phyloP scores from a whole-genome alignment of 2,888 invertebrate species.

The Cinara cedri region DNA sequence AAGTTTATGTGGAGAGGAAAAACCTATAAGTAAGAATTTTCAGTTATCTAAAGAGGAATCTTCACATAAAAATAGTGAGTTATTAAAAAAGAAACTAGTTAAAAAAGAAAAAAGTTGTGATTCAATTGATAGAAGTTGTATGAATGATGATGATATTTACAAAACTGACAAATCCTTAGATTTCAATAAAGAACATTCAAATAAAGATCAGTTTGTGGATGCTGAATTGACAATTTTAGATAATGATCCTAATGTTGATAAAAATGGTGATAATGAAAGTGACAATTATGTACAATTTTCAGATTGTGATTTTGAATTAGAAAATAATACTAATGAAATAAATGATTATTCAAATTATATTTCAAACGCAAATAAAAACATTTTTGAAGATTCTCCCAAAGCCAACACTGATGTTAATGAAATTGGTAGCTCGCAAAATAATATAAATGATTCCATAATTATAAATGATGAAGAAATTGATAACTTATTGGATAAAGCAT shows the following conservation, averaged over 20 bases:
- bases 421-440: background rate
- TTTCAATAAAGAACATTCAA: too few relatives aligned
- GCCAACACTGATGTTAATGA: background rate
- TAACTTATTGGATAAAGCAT: conserved; percentile 41
- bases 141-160: too few relatives aligned
- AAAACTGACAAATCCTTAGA: too few relatives aligned
- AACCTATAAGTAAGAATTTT: too few relatives aligned
- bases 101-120: too few relatives aligned
- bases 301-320: conserved; percentile 44
- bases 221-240: background rate
- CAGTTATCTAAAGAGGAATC: too few relatives aligned
- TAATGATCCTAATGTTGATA: background rate
- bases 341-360: background rate
- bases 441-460: background rate
- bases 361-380: background rate
- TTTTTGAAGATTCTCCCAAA: background rate
- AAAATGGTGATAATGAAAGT: conserved; percentile 23
- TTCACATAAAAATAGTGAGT: too few relatives aligned
- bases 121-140: too few relatives aligned
- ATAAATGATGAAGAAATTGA: conserved; percentile 33
- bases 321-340: conserved; percentile 22
- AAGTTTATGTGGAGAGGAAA: too few relatives aligned
- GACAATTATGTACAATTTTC: conserved; percentile 44
- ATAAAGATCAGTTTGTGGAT: too few relatives aligned
- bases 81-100: too few relatives aligned